phyloP scores from a whole-genome alignment of 2,888 invertebrate genomes.

The Nephrocerus scutellatus region DNA sequence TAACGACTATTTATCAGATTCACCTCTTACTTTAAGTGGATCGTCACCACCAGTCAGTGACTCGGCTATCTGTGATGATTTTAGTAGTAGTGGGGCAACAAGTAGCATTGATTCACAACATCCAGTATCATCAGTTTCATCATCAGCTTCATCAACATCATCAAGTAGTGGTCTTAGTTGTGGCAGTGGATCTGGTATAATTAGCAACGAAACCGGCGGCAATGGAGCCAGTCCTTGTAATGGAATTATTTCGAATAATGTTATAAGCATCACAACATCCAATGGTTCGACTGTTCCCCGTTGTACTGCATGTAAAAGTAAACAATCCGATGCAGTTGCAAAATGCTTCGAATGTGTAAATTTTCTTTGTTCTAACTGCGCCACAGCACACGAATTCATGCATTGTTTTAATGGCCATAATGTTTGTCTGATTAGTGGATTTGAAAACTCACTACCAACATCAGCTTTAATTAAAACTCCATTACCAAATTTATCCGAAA shows the following conservation, averaged over 20 bases:
- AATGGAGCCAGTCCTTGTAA: conserved; percentile 32
- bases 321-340: conserved; percentile 89
- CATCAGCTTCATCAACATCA: conserved; percentile 40
- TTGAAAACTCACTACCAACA: conserved; percentile 26
- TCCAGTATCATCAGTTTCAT: conserved; percentile 42
- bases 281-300: conserved; percentile 53
- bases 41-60: conserved; percentile 82
- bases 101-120: conserved; percentile 42
- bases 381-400: conserved; percentile 98
- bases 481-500: conserved; percentile 32
- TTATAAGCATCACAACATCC: conserved; percentile 44
- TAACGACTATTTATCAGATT: conserved; percentile 68
- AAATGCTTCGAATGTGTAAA: conserved; percentile 95
- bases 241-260: conserved; percentile 23
- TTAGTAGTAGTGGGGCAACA: conserved; percentile 41
- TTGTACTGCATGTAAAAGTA: conserved; percentile 95
- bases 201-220: conserved; percentile 44
- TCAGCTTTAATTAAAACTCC: conserved; percentile 2
- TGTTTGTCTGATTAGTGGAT: conserved; percentile 55
- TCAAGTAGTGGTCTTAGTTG: conserved; percentile 52
- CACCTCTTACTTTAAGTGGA: conserved; percentile 76
- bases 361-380: conserved; percentile 93
- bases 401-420: conserved; percentile 97
- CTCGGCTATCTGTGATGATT: conserved; percentile 72
- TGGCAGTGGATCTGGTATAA: conserved; percentile 53